phyloP scores from a whole-genome alignment of 2,888 invertebrate species.

The Latrodectus hesperus region DNA sequence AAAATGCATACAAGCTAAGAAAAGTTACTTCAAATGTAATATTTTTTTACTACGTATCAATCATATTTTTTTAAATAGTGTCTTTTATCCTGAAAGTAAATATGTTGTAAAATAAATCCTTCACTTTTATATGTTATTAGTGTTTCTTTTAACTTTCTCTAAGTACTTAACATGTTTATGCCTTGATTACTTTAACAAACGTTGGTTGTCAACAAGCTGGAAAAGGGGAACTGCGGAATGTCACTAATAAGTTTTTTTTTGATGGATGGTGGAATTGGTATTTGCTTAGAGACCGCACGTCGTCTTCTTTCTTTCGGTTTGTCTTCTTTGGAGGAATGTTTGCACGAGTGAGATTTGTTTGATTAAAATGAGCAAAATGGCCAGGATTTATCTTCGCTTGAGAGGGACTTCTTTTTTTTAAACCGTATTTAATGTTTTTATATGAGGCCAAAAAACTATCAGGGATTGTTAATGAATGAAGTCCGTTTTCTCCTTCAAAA shows the following conservation, averaged over 20 bases:
- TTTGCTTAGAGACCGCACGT: conserved; percentile 19
- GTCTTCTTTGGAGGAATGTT: conserved; percentile 22
- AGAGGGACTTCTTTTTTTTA: not conserved
- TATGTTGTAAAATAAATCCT: too few relatives aligned
- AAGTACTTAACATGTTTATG: too few relatives aligned
- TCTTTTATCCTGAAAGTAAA: too few relatives aligned
- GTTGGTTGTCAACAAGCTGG: conserved; percentile 20
- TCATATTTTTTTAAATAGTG: too few relatives aligned
- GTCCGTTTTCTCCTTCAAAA: too few relatives aligned
- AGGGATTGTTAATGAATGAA: too few relatives aligned
- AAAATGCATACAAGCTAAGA: too few relatives aligned
- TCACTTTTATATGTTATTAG: too few relatives aligned
- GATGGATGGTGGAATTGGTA: conserved; percentile 33
- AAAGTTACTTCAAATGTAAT: too few relatives aligned
- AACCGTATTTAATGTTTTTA: not conserved
- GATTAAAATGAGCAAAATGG: conserved; percentile 48
- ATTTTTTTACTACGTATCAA: too few relatives aligned
- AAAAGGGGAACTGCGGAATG: conserved; percentile 27
- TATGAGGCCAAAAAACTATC: too few relatives aligned
- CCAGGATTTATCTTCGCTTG: conserved; percentile 3
- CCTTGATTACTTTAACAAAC: not conserved
- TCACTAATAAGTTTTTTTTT: conserved; percentile 33
- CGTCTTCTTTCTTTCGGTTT: not conserved
- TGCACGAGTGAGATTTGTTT: conserved; percentile 52
- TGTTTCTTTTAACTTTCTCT: too few relatives aligned